Percentiles rank a stretch among this genome's conserved stretches.
These are phyloP conservation scores for Pseudococcus viburni DNA, from an alignment of 2,888 invertebrate species.

Conservation along the genomic window DNA sequence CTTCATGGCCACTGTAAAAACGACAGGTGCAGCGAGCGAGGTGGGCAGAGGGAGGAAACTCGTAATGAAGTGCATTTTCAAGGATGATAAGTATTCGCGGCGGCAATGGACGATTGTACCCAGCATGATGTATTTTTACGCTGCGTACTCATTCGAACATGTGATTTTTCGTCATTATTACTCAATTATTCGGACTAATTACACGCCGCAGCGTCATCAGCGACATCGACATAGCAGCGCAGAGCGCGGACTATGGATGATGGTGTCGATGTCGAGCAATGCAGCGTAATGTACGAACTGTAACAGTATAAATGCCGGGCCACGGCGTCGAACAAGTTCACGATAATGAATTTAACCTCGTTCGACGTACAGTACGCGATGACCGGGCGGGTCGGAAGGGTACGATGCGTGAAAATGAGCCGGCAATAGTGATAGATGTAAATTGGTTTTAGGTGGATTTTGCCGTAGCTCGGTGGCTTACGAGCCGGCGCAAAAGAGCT, in stretches of 20 bases:
- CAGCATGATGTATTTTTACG: background rate
- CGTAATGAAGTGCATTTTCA: conserved; percentile 21
- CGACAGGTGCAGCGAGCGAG: background rate
- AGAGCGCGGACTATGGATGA: background rate
- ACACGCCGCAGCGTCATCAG: background rate
- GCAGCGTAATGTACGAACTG: background rate
- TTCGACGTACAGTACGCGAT: background rate
- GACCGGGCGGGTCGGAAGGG: background rate
- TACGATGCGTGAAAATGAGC: conserved; percentile 8
- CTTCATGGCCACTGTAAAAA: background rate
- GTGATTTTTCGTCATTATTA: background rate
- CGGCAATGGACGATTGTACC: background rate
- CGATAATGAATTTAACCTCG: conserved; percentile 56
- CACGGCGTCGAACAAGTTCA: conserved; percentile 1
- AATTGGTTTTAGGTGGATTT: conserved; percentile 9
- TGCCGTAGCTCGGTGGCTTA: background rate
- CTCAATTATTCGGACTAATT: background rate
- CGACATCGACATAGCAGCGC: background rate
- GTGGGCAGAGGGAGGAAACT: background rate
- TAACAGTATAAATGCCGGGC: no score
- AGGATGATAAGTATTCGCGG: conserved; percentile 3
- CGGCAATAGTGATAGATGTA: background rate
- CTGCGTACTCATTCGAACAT: background rate
- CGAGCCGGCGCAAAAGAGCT: background rate
- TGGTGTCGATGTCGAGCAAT: background rate